Evolutionary conservation across 2,113 vertebrate species (phyloP), one percentile per base, ranked within the genome.

Genomic region (Archocentrus centrarchus): DNA sequence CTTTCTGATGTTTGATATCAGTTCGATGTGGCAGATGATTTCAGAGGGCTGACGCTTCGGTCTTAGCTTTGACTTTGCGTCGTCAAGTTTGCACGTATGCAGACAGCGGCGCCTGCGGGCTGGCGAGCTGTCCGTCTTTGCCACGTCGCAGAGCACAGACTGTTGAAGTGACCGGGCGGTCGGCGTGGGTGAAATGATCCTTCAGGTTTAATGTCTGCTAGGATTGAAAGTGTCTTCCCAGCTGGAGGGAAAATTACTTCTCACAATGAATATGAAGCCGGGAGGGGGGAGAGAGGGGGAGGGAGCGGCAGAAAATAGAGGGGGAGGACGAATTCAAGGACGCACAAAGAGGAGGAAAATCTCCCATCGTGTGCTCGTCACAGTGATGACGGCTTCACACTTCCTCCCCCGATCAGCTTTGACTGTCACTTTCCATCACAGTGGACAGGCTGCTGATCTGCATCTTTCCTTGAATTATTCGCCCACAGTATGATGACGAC

Each of bases 291-390:
- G 47, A 5, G 5, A 35, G 35, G 35, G 35, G 35, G 47, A 7
- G 6, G 0, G 3, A 59, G 39, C 3, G 2, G 39, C n/a, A 66
- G 27, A 78, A 83, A 83, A 63, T 4, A 73, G n/a, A 58, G 59
- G 11, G 4, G 66, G 39, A 47, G 85, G 85, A 87, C 75, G 8
- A 73, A 60, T 24, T 24, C 79, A 88, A 90, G 89, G 86, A 83
- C 80, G 3, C 55, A 87, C 62, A 79, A 75, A 84, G 60, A 63
- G 8, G 2, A 50, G 37, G 30, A n/a, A 63, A 58, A 57, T 62
- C 18, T 75, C 6, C 14, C 58, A 6, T 50, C 1, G 4, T 59
- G 60, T 39, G 61, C 41, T 68, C 4, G 62, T 75, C 70, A 80
- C 63, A 75, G 14, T 14, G 60, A 59, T 66, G 84, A 79, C 9